Evolutionary conservation across 1,140 invertebrate genomes (phyloP), one percentile per base, ranked within the genome.

Genomic region (Delia radicum): DNA sequence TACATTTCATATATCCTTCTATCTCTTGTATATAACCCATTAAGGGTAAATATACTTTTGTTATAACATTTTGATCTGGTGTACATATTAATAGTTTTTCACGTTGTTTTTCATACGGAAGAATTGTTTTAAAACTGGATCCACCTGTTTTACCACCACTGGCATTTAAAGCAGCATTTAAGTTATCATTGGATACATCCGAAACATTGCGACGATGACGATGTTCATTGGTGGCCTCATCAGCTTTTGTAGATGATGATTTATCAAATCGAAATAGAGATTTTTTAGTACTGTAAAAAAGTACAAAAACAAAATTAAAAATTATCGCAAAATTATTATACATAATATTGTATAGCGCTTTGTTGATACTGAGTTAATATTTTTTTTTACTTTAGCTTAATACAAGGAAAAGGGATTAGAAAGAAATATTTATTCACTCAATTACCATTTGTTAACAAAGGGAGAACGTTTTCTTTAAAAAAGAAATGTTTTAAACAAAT

Each of bases 211-310:
- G 81, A 78, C 86, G 84, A 79, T 88, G 87, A n/a, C n/a, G n/a
- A 79, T 88, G 87, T 87, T 90, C 91, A 81, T 92, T 91, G 6
- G 92, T 87, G 80, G 91, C 90, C 79, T 91, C 81, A 71, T 62
- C 29, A 0, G 46, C 12, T 33, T 73, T 63, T 27, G 72, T 24
- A 15, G 46, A 15, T 21, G 92, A 91, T 3, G 94, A 94, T 74
- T 91, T 91, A 81, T 95, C 93, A 88, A 95, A 95, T 84, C 93
- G 92, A 82, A 95, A 95, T 61, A 95, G 85, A 1, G 89, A 74
- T 61, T 81, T 83, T 77, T 86, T 86, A 6, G 82, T 82, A 78
- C 83, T 85, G 61, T 31, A 74, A 76, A n/a, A 24, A 48, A 13
- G 29, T 29, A n/a, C 4, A 28, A 1, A 26, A 28, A 5, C 26